phyloP scores from a whole-genome alignment of 1,140 invertebrate species.

The Luehdorfia chinensis region DNA sequence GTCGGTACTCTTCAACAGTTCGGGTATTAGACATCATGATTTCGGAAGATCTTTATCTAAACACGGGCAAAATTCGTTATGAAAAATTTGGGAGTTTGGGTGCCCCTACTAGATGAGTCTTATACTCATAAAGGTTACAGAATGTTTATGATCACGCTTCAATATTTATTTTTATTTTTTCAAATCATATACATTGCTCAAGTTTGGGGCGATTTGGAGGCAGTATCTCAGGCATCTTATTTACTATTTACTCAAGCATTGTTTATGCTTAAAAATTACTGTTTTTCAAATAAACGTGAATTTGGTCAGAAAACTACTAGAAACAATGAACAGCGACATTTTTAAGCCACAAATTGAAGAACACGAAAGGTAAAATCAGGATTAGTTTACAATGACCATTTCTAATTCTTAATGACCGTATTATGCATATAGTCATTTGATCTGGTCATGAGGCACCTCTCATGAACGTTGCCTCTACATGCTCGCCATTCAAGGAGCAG shows the following conservation, averaged over 20 bases:
- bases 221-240: slow-evolving; percentile 55
- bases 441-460: too few relatives aligned
- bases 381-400: too few relatives aligned
- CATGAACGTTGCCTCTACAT: too few relatives aligned
- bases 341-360: slow-evolving; percentile 39
- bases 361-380: slow-evolving; percentile 50
- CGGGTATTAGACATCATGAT: not conserved
- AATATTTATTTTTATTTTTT: slow-evolving; percentile 59
- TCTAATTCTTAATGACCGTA: too few relatives aligned
- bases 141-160: slow-evolving; percentile 54
- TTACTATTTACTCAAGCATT: slow-evolving; percentile 62
- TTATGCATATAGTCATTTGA: too few relatives aligned
- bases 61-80: slow-evolving; percentile 60
- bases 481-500: too few relatives aligned
- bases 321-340: slow-evolving; percentile 47
- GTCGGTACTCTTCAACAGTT: too few relatives aligned
- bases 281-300: slow-evolving; percentile 49
- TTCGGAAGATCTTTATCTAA: slow-evolving; percentile 51
- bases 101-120: slow-evolving; percentile 38
- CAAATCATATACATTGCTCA: slow-evolving; percentile 56
- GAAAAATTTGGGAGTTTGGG: slow-evolving; percentile 59
- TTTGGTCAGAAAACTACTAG: slow-evolving; percentile 36
- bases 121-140: slow-evolving; percentile 35
- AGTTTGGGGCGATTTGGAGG: slow-evolving; percentile 61
- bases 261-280: slow-evolving; percentile 62